Percentiles rank a stretch among this genome's conserved stretches.
Conservation (phyloP, 2,113 vertebrate species). For the Odontophorus gujanensis region DNA sequence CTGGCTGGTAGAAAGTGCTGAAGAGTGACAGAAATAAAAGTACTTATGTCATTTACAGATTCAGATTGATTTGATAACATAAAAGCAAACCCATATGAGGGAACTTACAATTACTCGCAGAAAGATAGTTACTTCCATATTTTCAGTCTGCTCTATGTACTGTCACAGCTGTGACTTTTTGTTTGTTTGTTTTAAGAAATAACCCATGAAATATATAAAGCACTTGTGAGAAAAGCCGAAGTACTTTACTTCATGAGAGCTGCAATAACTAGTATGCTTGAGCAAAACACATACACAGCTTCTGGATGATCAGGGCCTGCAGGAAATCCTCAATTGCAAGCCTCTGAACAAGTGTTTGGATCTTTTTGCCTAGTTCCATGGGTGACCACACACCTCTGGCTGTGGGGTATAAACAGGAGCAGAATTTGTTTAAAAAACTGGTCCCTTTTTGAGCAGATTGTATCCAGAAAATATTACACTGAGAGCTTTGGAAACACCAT, state of each 20-base stretch:
- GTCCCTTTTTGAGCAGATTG: not conserved
- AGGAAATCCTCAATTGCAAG: not conserved
- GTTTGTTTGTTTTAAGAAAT: not conserved
- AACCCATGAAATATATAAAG: not conserved
- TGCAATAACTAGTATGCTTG: not conserved
- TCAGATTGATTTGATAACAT: not conserved
- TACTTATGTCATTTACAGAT: not conserved
- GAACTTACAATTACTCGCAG: not conserved
- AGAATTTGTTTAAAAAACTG: not conserved
- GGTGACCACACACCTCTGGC: not conserved
- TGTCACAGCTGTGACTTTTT: not conserved
- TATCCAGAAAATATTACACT: not conserved
- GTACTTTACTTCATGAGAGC: not conserved
- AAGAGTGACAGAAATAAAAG: not conserved
- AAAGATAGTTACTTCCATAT: not conserved
- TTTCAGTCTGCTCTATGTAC: not conserved
- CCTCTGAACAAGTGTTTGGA: not conserved
- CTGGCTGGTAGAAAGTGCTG: slow-evolving; percentile 6
- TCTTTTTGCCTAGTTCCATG: not conserved
- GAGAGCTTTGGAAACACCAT: accelerated
- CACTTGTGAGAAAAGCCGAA: not conserved
- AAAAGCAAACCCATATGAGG: not conserved
- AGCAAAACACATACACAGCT: not conserved
- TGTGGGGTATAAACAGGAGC: not conserved
- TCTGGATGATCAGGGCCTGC: not conserved